Conservation (phyloP, 2,797 vertebrate species). For the Danio kyathit region DNA sequence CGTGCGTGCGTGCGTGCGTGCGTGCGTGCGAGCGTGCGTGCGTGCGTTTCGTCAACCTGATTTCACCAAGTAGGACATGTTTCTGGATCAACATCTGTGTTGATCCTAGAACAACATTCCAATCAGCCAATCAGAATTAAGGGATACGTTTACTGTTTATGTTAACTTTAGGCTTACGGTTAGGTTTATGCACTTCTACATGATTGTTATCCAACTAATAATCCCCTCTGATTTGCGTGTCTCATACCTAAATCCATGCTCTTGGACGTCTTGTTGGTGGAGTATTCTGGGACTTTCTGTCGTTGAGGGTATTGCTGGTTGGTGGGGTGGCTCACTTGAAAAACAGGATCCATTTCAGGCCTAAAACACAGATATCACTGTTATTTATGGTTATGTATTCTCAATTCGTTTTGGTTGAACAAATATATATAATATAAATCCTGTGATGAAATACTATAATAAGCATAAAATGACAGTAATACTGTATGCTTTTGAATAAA, state of each 20-base stretch:
- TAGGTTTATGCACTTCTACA: too few species aligned
- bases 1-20: too few species aligned
- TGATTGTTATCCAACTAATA: too few species aligned
- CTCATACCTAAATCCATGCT: slow-evolving; percentile 93
- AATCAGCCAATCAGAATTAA: too few species aligned
- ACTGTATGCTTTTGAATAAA: not conserved
- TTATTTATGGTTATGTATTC: not conserved
- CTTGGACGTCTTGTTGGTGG: slow-evolving; percentile 87
- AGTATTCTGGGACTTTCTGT: slow-evolving; percentile 66
- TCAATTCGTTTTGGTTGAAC: not conserved
- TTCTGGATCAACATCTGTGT: too few species aligned
- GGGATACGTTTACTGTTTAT: too few species aligned
- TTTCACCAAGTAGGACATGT: too few species aligned
- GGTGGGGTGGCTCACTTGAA: not conserved
- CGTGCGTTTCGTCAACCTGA: too few species aligned
- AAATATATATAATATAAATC: not conserved
- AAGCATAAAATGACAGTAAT: not conserved
- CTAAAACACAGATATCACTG: not conserved
- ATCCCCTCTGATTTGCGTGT: too few species aligned
- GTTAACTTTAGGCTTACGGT: too few species aligned
- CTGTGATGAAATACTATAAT: not conserved
- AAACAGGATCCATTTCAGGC: not conserved
- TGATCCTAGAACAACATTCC: too few species aligned
- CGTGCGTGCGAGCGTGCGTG: too few species aligned
- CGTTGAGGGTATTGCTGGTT: slow-evolving; percentile 23